A percentile compares a stretch with the other conserved stretches of the same genome.
These are phyloP conservation scores for Palythoa caribaeorum DNA, from an alignment of 92 coral and sea anemone genomes.

Conservation along the genomic window DNA sequence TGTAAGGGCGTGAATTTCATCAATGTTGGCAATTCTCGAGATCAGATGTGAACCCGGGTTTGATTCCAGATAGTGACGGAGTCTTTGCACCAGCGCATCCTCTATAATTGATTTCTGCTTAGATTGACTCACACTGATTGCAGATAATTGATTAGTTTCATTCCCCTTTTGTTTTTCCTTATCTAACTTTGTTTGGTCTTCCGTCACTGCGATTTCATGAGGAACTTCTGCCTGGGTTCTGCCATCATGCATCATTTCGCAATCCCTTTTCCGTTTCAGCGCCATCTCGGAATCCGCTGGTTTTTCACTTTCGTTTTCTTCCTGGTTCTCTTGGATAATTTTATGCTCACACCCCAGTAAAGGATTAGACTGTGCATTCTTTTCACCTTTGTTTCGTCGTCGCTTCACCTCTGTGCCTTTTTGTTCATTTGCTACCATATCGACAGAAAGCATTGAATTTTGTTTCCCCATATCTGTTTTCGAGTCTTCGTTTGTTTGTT, in stretches of 20 bases:
- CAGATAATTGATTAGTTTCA: neutral
- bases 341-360: too few relatives aligned
- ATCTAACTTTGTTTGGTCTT: too few relatives aligned
- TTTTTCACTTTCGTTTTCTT: neutral
- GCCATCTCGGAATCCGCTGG: neutral
- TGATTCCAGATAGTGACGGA: neutral
- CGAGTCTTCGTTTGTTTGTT: too few relatives aligned
- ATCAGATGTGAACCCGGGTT: conserved; percentile 2
- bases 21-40: neutral
- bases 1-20: neutral
- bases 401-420: too few relatives aligned
- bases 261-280: neutral
- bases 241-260: neutral
- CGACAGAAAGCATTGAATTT: too few relatives aligned
- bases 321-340: neutral
- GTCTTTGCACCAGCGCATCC: neutral
- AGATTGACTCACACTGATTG: neutral
- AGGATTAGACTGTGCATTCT: too few relatives aligned
- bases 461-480: too few relatives aligned
- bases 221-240: neutral
- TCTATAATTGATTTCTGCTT: neutral
- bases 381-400: too few relatives aligned
- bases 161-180: neutral
- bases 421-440: too few relatives aligned
- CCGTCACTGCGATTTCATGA: too few relatives aligned